Base-by-base conservation (phyloP, 2,888 invertebrate species). In the Epirrita christyi region DNA sequence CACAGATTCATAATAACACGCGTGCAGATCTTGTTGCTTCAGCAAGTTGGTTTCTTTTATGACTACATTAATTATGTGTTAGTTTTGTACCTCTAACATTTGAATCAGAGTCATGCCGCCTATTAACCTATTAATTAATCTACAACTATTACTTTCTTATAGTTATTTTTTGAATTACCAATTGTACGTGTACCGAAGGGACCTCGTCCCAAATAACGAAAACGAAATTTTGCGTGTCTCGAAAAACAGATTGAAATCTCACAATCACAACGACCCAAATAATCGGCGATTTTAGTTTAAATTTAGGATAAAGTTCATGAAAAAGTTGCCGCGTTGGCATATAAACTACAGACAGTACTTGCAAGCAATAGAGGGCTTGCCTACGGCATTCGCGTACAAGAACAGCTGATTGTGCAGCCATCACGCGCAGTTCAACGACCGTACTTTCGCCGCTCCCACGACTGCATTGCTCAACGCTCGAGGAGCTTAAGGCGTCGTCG, bases 391-490 rank as follows among this genome's bases (percentile, higher is more conserved):
- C 72, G 75, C 73, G 74, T 75, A 75, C 66, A 81, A 85, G 86
- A 90, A 88, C 91, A 92, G 91, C 91, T 92, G 91, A 90, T 88
- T 83, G 80, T 83, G 76, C 75, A 72, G 75, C 64, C 79, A 81
- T 79, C 79, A 80, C 81, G 68, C 81, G 81, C 78, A 75, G 88
- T 85, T 90, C 86, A 77, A 78, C 79, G 89, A 83, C 88, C 91
- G 83, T 71, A 88, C 90, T 91, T 91, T 91, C 90, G 89, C 88
- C 87, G 82, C 85, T 88, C 86, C 88, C 88, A 86, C 88, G 85
- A 72, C 81, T 71, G 82, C 77, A 73, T 88, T 85, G 87, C 87
- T 85, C 84, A 85, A 88, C 72, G 70, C 66, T 66, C 67, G 69
- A 67, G 73, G 70, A 66, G 75, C 75, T 75, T 80, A 75, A 83